phyloP scores from a whole-genome alignment of 2,888 invertebrate species.

The Heliconius erato region DNA sequence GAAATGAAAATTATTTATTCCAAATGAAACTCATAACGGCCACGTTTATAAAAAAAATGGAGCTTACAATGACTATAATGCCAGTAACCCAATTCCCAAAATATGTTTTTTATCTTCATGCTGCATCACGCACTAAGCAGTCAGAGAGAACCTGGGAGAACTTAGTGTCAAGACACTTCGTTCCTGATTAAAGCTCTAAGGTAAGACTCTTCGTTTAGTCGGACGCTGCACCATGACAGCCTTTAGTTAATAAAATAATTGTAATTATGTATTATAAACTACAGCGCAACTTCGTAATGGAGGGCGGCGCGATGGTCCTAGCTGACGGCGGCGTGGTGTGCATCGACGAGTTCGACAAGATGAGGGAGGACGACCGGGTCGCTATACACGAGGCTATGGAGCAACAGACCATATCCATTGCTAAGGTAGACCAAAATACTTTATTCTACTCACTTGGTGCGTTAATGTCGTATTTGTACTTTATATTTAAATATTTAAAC shows the following conservation, averaged over 20 bases:
- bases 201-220: too few species aligned
- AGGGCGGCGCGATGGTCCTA: conserved; percentile 99
- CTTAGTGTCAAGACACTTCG: too few species aligned
- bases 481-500: too few species aligned
- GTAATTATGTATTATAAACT: conserved; percentile 48
- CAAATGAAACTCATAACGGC: too few species aligned
- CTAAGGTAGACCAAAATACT: conserved; percentile 28
- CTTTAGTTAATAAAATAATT: neutral
- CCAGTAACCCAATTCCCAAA: too few species aligned
- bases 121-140: neutral
- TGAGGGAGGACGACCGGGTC: conserved; percentile 99
- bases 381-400: conserved; percentile 99
- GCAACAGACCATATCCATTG: conserved; percentile 99
- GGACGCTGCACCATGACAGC: neutral
- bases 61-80: too few species aligned
- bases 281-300: conserved; percentile 98
- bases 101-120: neutral
- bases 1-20: too few species aligned
- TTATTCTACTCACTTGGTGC: neutral
- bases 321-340: conserved; percentile 99
- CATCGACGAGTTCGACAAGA: conserved; percentile 99
- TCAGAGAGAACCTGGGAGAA: too few species aligned
- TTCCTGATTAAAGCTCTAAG: too few species aligned
- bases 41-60: too few species aligned
- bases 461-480: too few species aligned